Evolutionary conservation across 2,888 invertebrate species (phyloP), one percentile per base, ranked within the genome.

Genomic region (Geotrupes spiniger): DNA sequence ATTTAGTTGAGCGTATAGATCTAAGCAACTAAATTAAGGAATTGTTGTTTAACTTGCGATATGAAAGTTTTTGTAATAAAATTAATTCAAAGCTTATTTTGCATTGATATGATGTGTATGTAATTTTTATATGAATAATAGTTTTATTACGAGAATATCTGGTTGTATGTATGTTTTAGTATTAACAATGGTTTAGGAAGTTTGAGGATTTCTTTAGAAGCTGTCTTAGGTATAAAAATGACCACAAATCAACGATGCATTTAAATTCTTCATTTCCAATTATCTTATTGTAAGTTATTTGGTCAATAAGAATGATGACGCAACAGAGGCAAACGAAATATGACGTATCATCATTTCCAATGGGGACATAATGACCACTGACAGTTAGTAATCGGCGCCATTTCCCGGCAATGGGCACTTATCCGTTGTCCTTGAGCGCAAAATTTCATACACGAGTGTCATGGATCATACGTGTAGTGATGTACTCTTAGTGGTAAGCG

Each of bases 271-370:
- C 46, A 37, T 49, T 52, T 52, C 52, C 52, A 52, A 52, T 52
- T 52, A 52, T 43, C 37, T 43, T 46, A 49, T 49, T 52, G 52
- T 52, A 40, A 36, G 51, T 43, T 39, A 49, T 49, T 56, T 46
- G 49, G 48, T 56, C 50, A 63, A 62, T 60, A 61, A 62, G 60
- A 63, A 58, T 51, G 54, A 62, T 64, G 65, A 63, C 63, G 65
- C 62, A 65, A 66, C 53, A 53, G 52, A 58, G 49, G 57, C 55
- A 53, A 53, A 57, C 54, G 52, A 49, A 66, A 65, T 65, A 61
- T 65, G 66, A 64, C 62, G 62, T 65, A 68, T 66, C 67, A 67
- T 67, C 65, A 56, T 63, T 63, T 59, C 62, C 63, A 65, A 66
- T 65, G 60, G 64, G 59, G 56, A 59, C 56, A 60, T 62, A 62